phyloP scores from a whole-genome alignment of 2,113 vertebrate species.

The Theristicus caerulescens region DNA sequence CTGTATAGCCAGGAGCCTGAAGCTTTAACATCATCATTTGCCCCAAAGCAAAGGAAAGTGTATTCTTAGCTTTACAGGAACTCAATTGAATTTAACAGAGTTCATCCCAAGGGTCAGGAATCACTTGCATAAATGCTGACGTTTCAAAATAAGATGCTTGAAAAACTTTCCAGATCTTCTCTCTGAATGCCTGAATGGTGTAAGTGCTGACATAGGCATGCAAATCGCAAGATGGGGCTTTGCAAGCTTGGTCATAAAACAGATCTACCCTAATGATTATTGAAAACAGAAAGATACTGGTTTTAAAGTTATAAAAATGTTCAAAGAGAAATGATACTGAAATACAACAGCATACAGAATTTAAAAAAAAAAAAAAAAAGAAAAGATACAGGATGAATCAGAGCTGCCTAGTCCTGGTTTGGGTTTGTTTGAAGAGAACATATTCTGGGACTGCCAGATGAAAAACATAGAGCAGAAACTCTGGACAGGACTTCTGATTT shows the following conservation, averaged over 20 bases:
- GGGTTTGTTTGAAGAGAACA: constrained; percentile 9
- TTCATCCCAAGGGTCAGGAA: neutral
- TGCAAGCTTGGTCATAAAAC: neutral
- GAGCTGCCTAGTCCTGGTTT: neutral
- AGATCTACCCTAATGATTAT: neutral
- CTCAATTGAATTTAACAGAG: neutral
- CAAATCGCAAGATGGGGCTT: neutral
- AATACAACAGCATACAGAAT: neutral
- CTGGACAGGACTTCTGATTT: neutral
- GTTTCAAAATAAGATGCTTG: neutral
- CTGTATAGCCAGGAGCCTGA: neutral
- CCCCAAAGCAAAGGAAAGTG: neutral
- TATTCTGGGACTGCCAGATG: neutral
- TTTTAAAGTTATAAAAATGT: neutral
- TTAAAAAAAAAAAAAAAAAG: neutral
- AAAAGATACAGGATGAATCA: neutral
- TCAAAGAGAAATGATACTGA: neutral
- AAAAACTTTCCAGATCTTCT: neutral
- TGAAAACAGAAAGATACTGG: neutral
- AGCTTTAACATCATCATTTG: neutral
- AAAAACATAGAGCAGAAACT: neutral
- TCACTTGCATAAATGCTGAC: neutral
- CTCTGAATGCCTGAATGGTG: neutral
- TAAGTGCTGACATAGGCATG: neutral
- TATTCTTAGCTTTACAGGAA: neutral